These are phyloP conservation scores for Hemibates koningsi DNA, from an alignment of 2,113 vertebrate species.

Conservation along the genomic window DNA sequence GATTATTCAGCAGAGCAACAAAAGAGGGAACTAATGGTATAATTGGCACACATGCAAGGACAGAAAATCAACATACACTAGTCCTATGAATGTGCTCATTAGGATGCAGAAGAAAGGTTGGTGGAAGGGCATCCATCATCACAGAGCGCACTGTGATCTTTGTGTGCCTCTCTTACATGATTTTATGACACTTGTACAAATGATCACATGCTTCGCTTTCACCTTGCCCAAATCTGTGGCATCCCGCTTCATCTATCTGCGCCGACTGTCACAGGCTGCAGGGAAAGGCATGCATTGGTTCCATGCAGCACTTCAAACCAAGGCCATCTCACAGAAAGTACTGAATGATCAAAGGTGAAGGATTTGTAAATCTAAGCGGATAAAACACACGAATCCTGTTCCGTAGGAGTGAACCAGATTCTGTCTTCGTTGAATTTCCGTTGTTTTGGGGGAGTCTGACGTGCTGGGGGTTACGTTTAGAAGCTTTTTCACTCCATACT, in stretches of 20 bases:
- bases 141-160: conserved; percentile 3
- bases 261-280: background rate
- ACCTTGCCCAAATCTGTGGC: background rate
- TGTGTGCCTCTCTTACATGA: background rate
- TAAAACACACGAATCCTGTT: background rate
- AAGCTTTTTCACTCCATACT: background rate
- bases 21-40: background rate
- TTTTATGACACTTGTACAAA: conserved; percentile 16
- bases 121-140: conserved; percentile 43
- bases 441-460: background rate
- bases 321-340: background rate
- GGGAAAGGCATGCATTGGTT: background rate
- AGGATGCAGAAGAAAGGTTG: conserved; percentile 12
- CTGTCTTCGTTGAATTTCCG: background rate
- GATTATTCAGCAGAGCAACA: conserved; percentile 1
- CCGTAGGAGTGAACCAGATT: background rate
- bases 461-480: background rate
- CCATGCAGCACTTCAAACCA: background rate
- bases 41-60: conserved; percentile 24
- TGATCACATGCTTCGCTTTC: background rate
- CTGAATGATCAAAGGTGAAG: background rate
- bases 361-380: background rate
- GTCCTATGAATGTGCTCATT: conserved; percentile 23
- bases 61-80: conserved; percentile 2
- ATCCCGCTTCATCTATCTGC: conserved; percentile 12